A percentile compares a stretch with the other conserved stretches of the same genome.
Conservation (phyloP, 2,797 vertebrate genomes). For the Bovichtus diacanthus region DNA sequence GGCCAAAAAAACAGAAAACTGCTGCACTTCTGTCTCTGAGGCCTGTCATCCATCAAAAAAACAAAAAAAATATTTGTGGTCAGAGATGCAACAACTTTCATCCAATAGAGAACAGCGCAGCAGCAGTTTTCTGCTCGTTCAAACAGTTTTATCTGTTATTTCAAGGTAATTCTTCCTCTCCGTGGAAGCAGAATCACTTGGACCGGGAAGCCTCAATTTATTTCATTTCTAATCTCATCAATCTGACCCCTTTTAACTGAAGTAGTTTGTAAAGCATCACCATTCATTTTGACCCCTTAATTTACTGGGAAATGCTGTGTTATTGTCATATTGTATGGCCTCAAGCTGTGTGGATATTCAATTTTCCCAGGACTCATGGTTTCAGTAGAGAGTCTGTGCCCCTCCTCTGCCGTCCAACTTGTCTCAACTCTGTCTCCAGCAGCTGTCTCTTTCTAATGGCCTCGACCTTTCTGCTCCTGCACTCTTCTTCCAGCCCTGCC, state of each 20-base stretch:
- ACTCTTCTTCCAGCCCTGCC: constrained; percentile 46
- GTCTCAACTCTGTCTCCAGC: constrained; percentile 68
- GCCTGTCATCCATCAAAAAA: not conserved
- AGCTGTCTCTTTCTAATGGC: constrained; percentile 71
- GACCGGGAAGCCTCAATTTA: not conserved
- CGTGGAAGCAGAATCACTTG: not conserved
- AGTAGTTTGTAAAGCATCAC: not conserved
- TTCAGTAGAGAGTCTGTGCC: constrained; percentile 7
- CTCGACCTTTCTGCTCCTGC: constrained; percentile 62
- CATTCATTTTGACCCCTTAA: not conserved
- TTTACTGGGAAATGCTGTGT: not conserved
- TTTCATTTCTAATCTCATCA: not conserved
- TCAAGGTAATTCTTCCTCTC: not conserved
- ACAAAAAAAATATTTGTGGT: not conserved
- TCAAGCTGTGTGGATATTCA: constrained; percentile 3
- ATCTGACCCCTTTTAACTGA: not conserved
- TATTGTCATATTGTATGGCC: not conserved
- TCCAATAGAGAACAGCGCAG: not conserved
- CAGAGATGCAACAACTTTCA: not conserved
- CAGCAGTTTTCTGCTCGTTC: not conserved
- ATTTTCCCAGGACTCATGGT: not conserved
- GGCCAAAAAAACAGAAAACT: not conserved
- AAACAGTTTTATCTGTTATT: not conserved
- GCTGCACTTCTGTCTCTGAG: not conserved
- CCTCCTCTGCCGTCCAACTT: constrained; percentile 35